A percentile compares a stretch with the other conserved stretches of the same genome.
phyloP scores from a whole-genome alignment of 1,140 invertebrate genomes.

The Goniozus legneri region DNA sequence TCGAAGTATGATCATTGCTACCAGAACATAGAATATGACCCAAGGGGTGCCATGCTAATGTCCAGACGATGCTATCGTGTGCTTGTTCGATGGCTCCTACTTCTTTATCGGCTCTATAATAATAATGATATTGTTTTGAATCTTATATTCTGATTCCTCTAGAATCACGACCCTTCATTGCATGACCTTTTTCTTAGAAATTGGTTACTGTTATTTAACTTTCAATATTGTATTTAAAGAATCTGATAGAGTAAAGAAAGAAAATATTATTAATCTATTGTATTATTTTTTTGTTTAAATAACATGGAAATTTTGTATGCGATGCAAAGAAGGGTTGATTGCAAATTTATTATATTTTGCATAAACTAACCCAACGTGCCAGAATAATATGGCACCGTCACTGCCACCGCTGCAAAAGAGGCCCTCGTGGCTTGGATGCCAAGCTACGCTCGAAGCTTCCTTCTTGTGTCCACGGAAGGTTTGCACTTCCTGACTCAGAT shows the following conservation, averaged over 20 bases:
- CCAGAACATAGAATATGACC: constrained; percentile 98
- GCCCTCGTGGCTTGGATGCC: constrained; percentile 97
- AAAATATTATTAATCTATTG: constrained; percentile 1
- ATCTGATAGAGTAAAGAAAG: constrained; percentile 12
- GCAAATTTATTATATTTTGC: constrained; percentile 14
- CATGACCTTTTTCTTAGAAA: too few relatives aligned
- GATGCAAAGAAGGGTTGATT: background rate
- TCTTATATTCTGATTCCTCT: too few relatives aligned
- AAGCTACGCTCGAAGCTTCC: constrained; percentile 94
- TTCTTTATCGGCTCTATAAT: constrained; percentile 95
- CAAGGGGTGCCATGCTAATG: constrained; percentile 97
- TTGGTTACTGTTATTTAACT: too few relatives aligned
- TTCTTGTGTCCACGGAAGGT: constrained; percentile 98
- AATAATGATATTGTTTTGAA: too few relatives aligned
- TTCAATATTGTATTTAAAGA: too few relatives aligned
- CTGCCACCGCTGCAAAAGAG: constrained; percentile 95
- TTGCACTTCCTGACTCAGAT: constrained; percentile 90
- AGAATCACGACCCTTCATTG: too few relatives aligned
- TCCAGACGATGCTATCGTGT: constrained; percentile 99
- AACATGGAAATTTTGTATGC: background rate
- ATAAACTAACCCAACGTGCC: constrained; percentile 96
- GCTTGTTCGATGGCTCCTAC: constrained; percentile 96
- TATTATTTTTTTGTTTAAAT: background rate
- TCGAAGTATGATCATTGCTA: constrained; percentile 96
- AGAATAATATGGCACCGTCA: constrained; percentile 96